These are phyloP conservation scores for Phenganax marumi DNA, from an alignment of 92 coral and sea anemone species.

Conservation along the genomic window DNA sequence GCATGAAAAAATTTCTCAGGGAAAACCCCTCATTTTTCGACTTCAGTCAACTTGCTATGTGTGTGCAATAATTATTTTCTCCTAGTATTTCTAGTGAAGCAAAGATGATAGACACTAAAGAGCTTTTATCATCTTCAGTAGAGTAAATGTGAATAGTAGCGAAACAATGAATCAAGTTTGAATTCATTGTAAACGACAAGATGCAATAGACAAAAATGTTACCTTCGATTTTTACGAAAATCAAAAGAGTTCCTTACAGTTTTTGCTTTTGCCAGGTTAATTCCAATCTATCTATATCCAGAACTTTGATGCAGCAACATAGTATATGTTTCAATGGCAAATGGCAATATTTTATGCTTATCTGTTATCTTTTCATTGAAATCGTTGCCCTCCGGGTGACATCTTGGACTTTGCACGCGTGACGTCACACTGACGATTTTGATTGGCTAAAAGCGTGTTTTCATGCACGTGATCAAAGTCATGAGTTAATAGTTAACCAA, in stretches of 20 bases:
- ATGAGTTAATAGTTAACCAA: neutral
- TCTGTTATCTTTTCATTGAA: conserved; percentile 3
- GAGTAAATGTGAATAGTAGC: neutral
- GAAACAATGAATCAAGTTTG: neutral
- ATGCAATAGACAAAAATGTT: neutral
- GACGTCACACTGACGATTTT: conserved; percentile 27
- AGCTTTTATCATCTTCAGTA: too few species aligned
- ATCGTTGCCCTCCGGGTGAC: neutral
- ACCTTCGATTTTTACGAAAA: neutral
- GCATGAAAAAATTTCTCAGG: neutral
- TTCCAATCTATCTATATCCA: neutral
- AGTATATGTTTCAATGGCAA: neutral
- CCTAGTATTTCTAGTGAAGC: neutral
- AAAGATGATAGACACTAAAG: neutral
- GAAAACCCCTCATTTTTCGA: conserved; percentile 1
- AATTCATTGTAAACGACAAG: neutral
- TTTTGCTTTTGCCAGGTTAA: neutral
- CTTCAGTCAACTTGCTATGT: neutral
- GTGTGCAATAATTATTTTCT: conserved; percentile 6
- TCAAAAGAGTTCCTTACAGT: neutral
- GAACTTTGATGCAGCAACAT: neutral
- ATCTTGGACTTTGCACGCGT: neutral
- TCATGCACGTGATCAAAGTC: conserved; percentile 3
- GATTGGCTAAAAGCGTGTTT: conserved; percentile 13
- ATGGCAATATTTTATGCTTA: neutral